Percentiles rank a stretch among this genome's conserved stretches.
Conservation (phyloP, 2,888 invertebrate genomes). For the Papilio demoleus region DNA sequence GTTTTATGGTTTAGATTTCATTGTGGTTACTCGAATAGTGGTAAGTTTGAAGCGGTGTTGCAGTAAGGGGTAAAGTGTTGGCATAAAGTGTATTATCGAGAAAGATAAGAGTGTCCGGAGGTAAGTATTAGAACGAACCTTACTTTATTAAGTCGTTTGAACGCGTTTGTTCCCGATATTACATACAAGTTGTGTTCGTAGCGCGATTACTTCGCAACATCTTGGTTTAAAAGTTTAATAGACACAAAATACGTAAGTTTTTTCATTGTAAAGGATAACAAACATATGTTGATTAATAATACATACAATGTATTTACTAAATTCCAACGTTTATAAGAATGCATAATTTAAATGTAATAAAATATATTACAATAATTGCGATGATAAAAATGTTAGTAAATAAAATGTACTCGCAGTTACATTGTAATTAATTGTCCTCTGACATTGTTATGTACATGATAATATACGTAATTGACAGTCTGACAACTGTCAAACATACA, state of each 20-base stretch:
- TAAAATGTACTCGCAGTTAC: background rate
- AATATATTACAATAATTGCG: background rate
- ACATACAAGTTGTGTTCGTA: constrained; percentile 18
- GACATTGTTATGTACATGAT: background rate
- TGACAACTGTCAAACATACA: too few relatives aligned
- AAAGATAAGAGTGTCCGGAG: constrained; percentile 63
- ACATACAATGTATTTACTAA: too few relatives aligned
- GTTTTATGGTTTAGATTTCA: constrained; percentile 42
- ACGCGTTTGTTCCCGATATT: constrained; percentile 46
- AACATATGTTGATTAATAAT: too few relatives aligned
- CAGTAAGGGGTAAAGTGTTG: constrained; percentile 58
- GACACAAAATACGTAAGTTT: background rate
- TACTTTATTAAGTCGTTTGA: constrained; percentile 70
- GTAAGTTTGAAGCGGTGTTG: constrained; percentile 18
- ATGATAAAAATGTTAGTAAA: background rate
- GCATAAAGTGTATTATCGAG: constrained; percentile 70
- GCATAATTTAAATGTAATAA: background rate
- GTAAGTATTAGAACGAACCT: constrained; percentile 66
- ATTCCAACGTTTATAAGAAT: too few relatives aligned
- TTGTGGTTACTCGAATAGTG: constrained; percentile 36
- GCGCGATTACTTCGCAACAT: background rate
- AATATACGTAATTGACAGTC: background rate
- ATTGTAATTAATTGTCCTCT: background rate
- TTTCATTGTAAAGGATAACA: too few relatives aligned
- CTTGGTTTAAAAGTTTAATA: constrained; percentile 34